Evolutionary conservation across 2,113 vertebrate species (phyloP), one percentile per base, ranked within the genome.

Genomic region (Dipodomys stephensi): DNA sequence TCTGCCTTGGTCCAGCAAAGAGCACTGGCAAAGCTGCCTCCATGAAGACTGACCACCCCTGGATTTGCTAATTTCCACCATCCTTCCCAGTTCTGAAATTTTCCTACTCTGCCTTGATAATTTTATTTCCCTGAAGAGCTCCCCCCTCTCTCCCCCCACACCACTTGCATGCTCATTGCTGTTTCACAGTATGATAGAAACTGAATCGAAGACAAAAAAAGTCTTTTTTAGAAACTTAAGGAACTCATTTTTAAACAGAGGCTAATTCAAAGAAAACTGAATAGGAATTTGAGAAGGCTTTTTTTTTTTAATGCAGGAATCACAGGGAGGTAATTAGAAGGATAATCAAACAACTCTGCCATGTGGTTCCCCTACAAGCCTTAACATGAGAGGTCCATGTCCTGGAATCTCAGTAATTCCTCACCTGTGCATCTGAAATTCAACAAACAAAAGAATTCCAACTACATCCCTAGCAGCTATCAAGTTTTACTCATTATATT

Each of bases 311-410:
- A 91, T 99, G 99, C 74, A 90, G 88, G 83, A 99, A 96, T 93
- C 99, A 99, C 91, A 99, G 76, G 96, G 99, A 99, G 0, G 99
- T 97, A 9, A 99, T 99, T 25, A 30, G 28, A 3, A 99, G 98
- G 97, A 98, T 98, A 6, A 98, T 0, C 0, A 89, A 99, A 99
- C 96, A 98, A 95, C 27, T 67, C 73, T 95, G 98, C 99, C 80
- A 99, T 0, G 6, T 99, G 98, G 80, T 99, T 99, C 98, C 98
- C 23, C 99, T 99, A 99, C n/a, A 99, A 92, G 4, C 98, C 99
- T 99, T 99, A 99, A 3, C 44, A 0, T 2, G 98, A 98, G 0
- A 23, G 65, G 0, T 98, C 97, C 0, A 99, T 98, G 1, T 99
- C 99, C 96, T 99, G 99, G 0, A 32, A 72, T 1, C 0, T 0